phyloP scores from a whole-genome alignment of 2,113 vertebrate genomes.

The Vimba vimba region DNA sequence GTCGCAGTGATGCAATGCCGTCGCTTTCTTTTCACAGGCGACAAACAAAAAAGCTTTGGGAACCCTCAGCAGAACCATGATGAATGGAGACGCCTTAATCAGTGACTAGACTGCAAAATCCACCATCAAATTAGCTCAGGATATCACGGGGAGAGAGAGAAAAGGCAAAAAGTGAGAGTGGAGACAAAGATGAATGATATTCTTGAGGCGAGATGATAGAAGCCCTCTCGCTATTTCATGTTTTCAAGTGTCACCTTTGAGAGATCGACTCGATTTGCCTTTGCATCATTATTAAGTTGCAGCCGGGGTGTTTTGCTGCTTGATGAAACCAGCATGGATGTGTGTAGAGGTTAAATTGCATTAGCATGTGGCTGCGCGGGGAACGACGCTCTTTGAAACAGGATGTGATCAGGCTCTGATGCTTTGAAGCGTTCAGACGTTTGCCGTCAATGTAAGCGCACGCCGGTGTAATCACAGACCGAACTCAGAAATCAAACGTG shows the following conservation, averaged over 20 bases:
- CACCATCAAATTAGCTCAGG: conserved; percentile 45
- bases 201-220: conserved; percentile 45
- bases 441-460: conserved; percentile 17
- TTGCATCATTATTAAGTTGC: conserved; percentile 45
- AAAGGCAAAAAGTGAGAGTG: neutral
- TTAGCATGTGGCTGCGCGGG: conserved; percentile 42
- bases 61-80: conserved; percentile 63
- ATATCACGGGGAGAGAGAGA: neutral
- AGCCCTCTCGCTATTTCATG: conserved; percentile 17
- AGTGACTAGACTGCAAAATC: conserved; percentile 47
- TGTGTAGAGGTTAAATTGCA: conserved; percentile 47
- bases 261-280: conserved; percentile 28
- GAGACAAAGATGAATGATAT: conserved; percentile 54
- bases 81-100: conserved; percentile 61
- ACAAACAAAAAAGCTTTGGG: conserved; percentile 57
- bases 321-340: conserved; percentile 46
- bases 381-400: conserved; percentile 12
- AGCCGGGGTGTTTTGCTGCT: conserved; percentile 27
- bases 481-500: conserved; percentile 27
- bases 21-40: conserved; percentile 25
- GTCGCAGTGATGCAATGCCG: conserved; percentile 55
- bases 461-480: conserved; percentile 40
- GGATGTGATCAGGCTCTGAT: conserved; percentile 35
- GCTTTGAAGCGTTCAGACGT: conserved; percentile 50
- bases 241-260: conserved; percentile 30